Base-by-base conservation (phyloP, 1,140 invertebrate genomes). In the Sarcophaga peregrina region DNA sequence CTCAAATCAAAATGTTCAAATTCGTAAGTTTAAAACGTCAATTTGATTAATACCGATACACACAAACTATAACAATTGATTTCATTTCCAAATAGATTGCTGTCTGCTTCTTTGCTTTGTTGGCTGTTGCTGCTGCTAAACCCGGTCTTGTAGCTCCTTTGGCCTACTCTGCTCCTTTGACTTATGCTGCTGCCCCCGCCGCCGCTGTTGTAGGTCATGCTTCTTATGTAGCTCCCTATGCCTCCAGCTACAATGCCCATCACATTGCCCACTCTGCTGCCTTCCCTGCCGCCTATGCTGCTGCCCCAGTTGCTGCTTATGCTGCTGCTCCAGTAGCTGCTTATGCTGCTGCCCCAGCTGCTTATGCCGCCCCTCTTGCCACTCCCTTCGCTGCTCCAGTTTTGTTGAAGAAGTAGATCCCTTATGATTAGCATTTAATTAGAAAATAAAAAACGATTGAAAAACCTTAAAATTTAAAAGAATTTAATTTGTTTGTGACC, bases 221-320 rank as follows among this genome's bases (percentile, higher is more conserved):
- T 46, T 90, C 92, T 83, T 91, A 91, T 84, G 91, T 91, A 8
- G 92, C 92, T 84, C 91, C 92, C 2, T 92, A 92, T 75, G 86
- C 86, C 82, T 87, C 87, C 75, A 86, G 86, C 82, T 90, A 87
- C 76, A 84, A 82, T 25, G 86, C 87, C 25, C 84, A 85, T 50
- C 81, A 84, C 58, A 82, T 87, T 7, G 86, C 86, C 9, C 86
- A 87, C 20, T 85, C 85, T 81, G 86, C 86, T 46, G 87, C 87
- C 81, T 87, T 86, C 62, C 87, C 87, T 11, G 87, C 87, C n/a
- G 25, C 75, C 8, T 50, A 50, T 48, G 25, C 75, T 50, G 75
- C 75, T 78, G 82, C 80, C 4, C 25, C 50, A 46, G 47, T 47
- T 0, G 75, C 68, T n/a, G 86, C 87, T 73, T 86, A 87, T 54